A percentile compares a stretch with the other conserved stretches of the same genome.
Conservation (phyloP, 2,113 vertebrate genomes). For the Gymnorhina tibicen region DNA sequence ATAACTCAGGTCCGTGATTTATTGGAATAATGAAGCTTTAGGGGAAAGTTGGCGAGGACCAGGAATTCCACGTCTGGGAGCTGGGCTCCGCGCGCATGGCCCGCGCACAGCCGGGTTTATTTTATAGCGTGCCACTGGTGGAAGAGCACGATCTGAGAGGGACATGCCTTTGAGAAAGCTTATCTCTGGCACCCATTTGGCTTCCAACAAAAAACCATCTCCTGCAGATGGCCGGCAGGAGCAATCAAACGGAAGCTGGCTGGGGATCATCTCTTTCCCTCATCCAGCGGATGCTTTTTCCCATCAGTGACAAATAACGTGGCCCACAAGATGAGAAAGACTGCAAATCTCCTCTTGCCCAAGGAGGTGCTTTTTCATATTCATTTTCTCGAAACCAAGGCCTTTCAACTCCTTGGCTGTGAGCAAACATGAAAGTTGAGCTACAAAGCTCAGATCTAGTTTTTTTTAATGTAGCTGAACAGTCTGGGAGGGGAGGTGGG, state of each 20-base stretch:
- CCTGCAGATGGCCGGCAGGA: neutral
- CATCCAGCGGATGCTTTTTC: neutral
- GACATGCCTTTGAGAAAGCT: slow-evolving; percentile 6
- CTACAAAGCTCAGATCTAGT: neutral
- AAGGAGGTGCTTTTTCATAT: neutral
- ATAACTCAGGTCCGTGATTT: slow-evolving; percentile 49
- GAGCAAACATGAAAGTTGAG: neutral
- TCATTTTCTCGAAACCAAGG: neutral
- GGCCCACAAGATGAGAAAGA: neutral
- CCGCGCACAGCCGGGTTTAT: neutral
- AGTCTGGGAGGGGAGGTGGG: neutral
- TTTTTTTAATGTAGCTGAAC: neutral
- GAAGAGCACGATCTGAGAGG: neutral
- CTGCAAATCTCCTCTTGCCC: neutral
- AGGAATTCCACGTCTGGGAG: slow-evolving; percentile 11
- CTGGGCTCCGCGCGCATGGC: rapidly evolving
- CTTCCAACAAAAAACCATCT: neutral
- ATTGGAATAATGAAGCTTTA: slow-evolving; percentile 44
- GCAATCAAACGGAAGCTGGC: neutral
- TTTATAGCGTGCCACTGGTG: neutral
- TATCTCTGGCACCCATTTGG: slow-evolving; percentile 29
- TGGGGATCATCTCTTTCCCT: neutral
- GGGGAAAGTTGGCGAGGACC: slow-evolving; percentile 47
- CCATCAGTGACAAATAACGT: neutral
- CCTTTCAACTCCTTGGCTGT: neutral